Conservation (phyloP, 2,888 invertebrate species). For the Campopleginae sp. region DNA sequence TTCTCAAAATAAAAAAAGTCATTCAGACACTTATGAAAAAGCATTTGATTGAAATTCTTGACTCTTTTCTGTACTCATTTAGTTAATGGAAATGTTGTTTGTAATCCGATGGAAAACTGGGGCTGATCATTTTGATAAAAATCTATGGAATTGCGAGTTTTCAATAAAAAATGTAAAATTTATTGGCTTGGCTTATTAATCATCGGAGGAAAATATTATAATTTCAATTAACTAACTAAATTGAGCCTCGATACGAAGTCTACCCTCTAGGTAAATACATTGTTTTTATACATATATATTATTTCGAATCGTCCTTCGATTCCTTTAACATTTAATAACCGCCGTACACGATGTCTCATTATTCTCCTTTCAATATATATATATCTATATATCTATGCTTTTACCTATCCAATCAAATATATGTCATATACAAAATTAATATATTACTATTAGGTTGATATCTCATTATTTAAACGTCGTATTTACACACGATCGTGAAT, state of each 20-base stretch:
- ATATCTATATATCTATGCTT: constrained; percentile 48
- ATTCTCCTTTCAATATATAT: constrained; percentile 31
- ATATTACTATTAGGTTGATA: constrained; percentile 70
- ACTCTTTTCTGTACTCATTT: constrained; percentile 6
- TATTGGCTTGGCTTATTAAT: constrained; percentile 32
- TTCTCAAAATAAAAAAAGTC: constrained; percentile 39
- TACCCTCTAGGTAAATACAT: constrained; percentile 69
- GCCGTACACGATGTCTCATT: constrained; percentile 46
- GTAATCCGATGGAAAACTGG: background rate
- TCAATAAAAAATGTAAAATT: background rate
- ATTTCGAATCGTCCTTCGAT: constrained; percentile 58
- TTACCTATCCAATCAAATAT: constrained; percentile 38
- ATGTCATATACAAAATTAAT: constrained; percentile 55
- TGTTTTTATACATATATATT: constrained; percentile 68
- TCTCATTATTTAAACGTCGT: constrained; percentile 55
- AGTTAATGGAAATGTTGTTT: background rate
- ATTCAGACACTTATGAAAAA: constrained; percentile 43
- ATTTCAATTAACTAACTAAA: constrained; percentile 78
- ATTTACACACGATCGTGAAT: constrained; percentile 70
- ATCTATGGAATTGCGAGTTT: background rate
- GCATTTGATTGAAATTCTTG: constrained; percentile 7
- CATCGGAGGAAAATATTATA: constrained; percentile 54
- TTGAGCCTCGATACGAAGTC: constrained; percentile 82
- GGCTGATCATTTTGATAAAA: background rate
- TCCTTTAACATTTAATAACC: constrained; percentile 51